Conservation (phyloP, 2,888 invertebrate genomes). For the Drosophila kuntzei region DNA sequence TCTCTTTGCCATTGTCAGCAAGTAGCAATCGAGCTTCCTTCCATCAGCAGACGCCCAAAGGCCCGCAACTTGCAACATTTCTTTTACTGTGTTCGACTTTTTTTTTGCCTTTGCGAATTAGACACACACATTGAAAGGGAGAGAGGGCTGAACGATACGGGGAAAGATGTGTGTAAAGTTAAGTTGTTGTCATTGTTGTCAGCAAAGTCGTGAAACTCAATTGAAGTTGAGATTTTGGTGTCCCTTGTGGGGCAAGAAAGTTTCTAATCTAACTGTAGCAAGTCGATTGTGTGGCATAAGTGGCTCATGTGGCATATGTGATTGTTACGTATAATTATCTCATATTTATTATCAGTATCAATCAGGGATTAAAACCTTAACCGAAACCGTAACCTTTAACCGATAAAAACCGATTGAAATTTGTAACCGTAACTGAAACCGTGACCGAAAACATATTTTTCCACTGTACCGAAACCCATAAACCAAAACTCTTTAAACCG, state of each 20-base stretch:
- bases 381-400: no score
- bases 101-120: conserved; percentile 50
- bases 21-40: conserved; percentile 69
- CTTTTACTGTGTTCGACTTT: conserved; percentile 21
- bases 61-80: conserved; percentile 62
- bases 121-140: conserved; percentile 11
- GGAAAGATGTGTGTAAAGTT: conserved; percentile 66
- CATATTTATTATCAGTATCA: no score
- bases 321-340: conserved; percentile 3
- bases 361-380: no score
- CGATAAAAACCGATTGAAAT: no score
- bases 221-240: conserved; percentile 47
- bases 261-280: conserved; percentile 13
- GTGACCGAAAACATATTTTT: no score
- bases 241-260: conserved; percentile 3
- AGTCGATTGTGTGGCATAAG: conserved; percentile 44
- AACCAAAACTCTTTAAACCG: no score
- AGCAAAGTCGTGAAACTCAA: conserved; percentile 21
- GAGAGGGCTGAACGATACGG: conserved; percentile 1
- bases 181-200: conserved; percentile 68
- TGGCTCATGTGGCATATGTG: conserved; percentile 17
- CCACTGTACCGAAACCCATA: no score
- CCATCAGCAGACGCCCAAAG: conserved; percentile 75
- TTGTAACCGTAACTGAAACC: no score
- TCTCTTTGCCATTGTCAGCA: conserved; percentile 42